These are phyloP conservation scores for Neomicropteryx cornuta DNA, from an alignment of 1,140 invertebrate genomes.

Conservation along the genomic window DNA sequence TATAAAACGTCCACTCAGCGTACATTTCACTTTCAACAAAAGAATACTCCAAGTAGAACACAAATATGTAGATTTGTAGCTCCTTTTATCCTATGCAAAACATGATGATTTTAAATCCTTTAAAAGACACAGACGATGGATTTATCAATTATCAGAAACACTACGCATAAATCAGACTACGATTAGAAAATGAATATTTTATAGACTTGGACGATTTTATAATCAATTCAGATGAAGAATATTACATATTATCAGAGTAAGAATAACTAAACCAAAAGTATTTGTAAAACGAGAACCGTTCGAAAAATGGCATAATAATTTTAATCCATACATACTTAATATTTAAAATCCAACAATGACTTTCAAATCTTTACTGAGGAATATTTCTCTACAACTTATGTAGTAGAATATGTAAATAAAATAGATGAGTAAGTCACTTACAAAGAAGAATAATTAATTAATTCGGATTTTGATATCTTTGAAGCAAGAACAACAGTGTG, in stretches of 20 bases:
- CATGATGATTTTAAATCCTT: constrained; percentile 13
- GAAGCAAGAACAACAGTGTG: constrained; percentile 16
- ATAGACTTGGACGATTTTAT: constrained; percentile 9
- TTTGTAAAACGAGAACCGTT: constrained; percentile 13
- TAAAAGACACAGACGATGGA: constrained; percentile 9
- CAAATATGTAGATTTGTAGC: constrained; percentile 20
- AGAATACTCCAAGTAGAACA: constrained; percentile 10
- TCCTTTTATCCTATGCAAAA: constrained; percentile 15
- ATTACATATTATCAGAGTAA: constrained; percentile 15
- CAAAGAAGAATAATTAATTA: constrained; percentile 16
- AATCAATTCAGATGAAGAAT: constrained; percentile 16
- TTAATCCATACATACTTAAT: constrained; percentile 20
- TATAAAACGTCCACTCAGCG: constrained; percentile 17
- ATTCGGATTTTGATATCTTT: constrained; percentile 19
- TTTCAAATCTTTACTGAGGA: constrained; percentile 21
- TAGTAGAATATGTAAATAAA: constrained; percentile 18
- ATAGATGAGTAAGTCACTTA: constrained; percentile 19
- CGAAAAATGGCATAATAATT: constrained; percentile 21
- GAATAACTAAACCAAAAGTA: constrained; percentile 16
- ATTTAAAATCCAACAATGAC: constrained; percentile 19
- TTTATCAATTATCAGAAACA: constrained; percentile 10
- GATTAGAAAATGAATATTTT: constrained; percentile 15
- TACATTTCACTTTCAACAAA: constrained; percentile 17
- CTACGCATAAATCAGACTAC: constrained; percentile 10
- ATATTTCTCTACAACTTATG: constrained; percentile 19